phyloP scores from a whole-genome alignment of 2,888 invertebrate genomes.

The Orthosia gothica region DNA sequence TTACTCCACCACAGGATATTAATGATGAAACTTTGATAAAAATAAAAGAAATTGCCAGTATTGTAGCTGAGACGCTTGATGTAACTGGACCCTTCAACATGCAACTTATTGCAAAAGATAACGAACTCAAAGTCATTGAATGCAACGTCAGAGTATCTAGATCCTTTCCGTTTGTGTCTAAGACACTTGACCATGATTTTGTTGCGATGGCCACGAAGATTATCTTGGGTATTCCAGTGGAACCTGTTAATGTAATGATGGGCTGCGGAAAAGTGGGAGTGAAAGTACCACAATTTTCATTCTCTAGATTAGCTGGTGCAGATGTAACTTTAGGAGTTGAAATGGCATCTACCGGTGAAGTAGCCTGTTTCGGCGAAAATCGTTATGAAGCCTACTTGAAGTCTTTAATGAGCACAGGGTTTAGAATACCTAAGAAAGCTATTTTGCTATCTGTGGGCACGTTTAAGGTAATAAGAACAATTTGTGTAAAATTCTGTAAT shows the following conservation, averaged over 20 bases:
- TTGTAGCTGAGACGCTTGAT: conserved; percentile 97
- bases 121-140: conserved; percentile 99
- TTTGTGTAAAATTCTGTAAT: neutral
- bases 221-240: conserved; percentile 96
- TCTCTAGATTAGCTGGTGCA: conserved; percentile 98
- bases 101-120: conserved; percentile 99
- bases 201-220: conserved; percentile 99
- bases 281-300: conserved; percentile 99
- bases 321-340: conserved; percentile 99
- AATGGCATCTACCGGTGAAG: conserved; percentile 99
- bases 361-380: conserved; percentile 99
- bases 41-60: conserved; percentile 97
- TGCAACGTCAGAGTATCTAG: conserved; percentile 99
- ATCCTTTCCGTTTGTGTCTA: conserved; percentile 99
- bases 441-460: conserved; percentile 99
- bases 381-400: conserved; percentile 99
- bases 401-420: conserved; percentile 99
- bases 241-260: conserved; percentile 95
- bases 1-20: conserved; percentile 99
- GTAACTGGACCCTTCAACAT: conserved; percentile 99
- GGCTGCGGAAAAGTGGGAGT: conserved; percentile 98
- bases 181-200: conserved; percentile 99
- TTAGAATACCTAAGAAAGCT: conserved; percentile 98
- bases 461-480: conserved; percentile 95
- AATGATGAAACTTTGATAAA: conserved; percentile 97